Conservation (phyloP, 2,797 vertebrate species). For the Gymnocypris eckloni region DNA sequence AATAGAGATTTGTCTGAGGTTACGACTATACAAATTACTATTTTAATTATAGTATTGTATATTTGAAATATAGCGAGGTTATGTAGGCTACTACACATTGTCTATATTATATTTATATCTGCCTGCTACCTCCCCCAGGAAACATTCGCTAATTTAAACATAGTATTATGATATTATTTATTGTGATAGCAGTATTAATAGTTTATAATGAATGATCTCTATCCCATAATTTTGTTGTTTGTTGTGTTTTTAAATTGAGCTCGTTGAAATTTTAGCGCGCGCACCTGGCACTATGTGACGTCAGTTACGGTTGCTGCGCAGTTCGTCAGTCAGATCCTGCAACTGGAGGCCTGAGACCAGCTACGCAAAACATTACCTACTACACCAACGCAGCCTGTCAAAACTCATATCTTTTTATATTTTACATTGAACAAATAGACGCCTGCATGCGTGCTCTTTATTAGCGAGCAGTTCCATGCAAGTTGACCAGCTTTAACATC, state of each 20-base stretch:
- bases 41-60: background rate
- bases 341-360: conserved; percentile 35
- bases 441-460: background rate
- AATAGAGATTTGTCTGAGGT: background rate
- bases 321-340: conserved; percentile 22
- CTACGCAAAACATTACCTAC: conserved; percentile 15
- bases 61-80: background rate
- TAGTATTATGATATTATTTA: background rate
- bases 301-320: conserved; percentile 42
- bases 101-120: background rate
- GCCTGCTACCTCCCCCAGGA: background rate
- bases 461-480: background rate
- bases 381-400: background rate
- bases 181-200: background rate
- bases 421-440: conserved; percentile 1
- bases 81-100: no score
- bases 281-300: conserved; percentile 14
- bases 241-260: conserved; percentile 1
- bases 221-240: background rate
- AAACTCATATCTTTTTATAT: background rate
- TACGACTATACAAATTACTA: no score
- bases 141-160: background rate
- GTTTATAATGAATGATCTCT: no score
- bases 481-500: conserved; percentile 25
- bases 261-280: background rate